Base-by-base conservation (phyloP, 2,113 vertebrate species). In the Planiliza haematocheilus region DNA sequence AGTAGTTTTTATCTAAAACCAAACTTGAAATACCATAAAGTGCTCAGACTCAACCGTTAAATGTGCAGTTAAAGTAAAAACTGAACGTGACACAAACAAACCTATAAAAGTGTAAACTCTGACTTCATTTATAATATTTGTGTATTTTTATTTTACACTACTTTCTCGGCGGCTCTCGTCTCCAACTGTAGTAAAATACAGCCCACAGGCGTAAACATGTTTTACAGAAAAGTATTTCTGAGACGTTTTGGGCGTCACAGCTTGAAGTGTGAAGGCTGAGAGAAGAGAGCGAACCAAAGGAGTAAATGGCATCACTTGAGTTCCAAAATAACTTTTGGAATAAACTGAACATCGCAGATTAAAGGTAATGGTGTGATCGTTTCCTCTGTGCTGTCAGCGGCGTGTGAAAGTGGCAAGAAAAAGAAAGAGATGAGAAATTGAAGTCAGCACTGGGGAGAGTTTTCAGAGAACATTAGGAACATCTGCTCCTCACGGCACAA, bases 401-500 rank as follows among this genome's bases (percentile, higher is more conserved):
- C 24, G 12, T 20, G 16, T 10, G 17, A 39, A 10, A 38, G 17
- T 24, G 42, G 48, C 2, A 21, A 1, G 2, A 7, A 24, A 49
- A 49, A 51, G 2, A 12, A 38, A 18, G 10, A 60, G 16, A 43
- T 1, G 4, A 48, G 65, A 45, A 56, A 46, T n/a, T 55, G 2
- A n/a, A 55, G 30, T n/a, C 2, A 16, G 10, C 30, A 11, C 18
- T 34, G 16, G 4, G 30, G 4, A 48, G 9, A 20, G 24, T 30
- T 61, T 61, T 21, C 21, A 61, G 14, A 10, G 21, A 52, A 60
- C 34, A 60, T 18, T 12, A 8, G 10, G 45, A 79, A 74, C 80
- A 86, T 80, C 73, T 86, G 77, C 77, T 62, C 55, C 39, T 51
- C 58, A 41, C 57, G 52, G 2, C 7, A 16, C 4, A n/a, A 46